Base-by-base conservation (phyloP, 2,888 invertebrate genomes). In the Melieria omissa region DNA sequence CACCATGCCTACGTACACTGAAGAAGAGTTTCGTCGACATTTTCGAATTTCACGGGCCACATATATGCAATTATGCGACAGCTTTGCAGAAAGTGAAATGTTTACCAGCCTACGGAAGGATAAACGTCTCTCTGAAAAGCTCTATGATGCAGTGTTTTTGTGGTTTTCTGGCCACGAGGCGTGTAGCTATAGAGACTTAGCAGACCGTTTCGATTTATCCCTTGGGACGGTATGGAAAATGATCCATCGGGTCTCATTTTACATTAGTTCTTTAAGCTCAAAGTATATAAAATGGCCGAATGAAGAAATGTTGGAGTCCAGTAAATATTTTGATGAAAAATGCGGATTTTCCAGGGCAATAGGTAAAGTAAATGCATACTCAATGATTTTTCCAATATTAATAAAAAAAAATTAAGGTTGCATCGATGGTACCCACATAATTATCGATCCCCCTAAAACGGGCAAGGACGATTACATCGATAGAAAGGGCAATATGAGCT, bases 401-500 rank as follows among this genome's bases (percentile, higher is more conserved):
- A 42, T 41, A 61, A 9, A 2, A 57, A 57, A 14, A 57, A 12
- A 3, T 12, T 14, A 10, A 57, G 58, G 67, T 55, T 64, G 70
- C 44, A 49, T 70, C 4, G 65, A 64, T 58, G 64, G 70, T 16
- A 70, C 70, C 1, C 70, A 70, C 42, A 57, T 70, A 5, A 10
- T 42, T 14, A 66, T 57, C 41, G 58, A 66, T 45, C 66, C 47
- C 44, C 72, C 64, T n/a, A 47, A 14, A 45, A 58, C n/a, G 8
- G 41, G 61, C n/a, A 66, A 66, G 62, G 45, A 67, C n/a, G 71
- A 72, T 10, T 72, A 68, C 42, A 63, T 73, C 1, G 63, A 63
- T 42, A 44, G 62, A 8, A 69, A 69, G 16, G 62, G 62, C 9
- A 62, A 42, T 29, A 14, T n/a, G 7, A 66, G 55, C 3, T 29